Evolutionary conservation across 1,140 invertebrate genomes (phyloP), one percentile per base, ranked within the genome.

Genomic region (Theocolax elegans): DNA sequence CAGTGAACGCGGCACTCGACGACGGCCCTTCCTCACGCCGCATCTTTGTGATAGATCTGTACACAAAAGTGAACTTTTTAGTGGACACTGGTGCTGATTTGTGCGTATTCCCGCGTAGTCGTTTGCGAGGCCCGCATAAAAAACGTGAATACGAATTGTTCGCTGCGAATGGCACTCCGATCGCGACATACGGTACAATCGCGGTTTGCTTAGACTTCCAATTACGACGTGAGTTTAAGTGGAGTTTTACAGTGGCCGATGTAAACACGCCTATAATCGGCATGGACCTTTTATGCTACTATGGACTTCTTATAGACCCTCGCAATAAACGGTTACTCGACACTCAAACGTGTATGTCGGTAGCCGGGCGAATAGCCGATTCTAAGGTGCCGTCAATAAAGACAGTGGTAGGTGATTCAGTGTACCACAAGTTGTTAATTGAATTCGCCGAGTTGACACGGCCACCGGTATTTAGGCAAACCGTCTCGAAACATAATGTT

Each of bases 261-360:
- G 70, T 73, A 10, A 51, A 51, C 31, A 53, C 21, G 8, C 44
- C 73, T 0, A 74, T 74, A 1, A 60, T 74, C 12, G 73, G 73
- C 1, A 27, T 56, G 9, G 66, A 72, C 35, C 80, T 84, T 51
- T 54, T 84, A 19, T 21, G 49, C 0, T 49, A 79, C 68, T 78
- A 73, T 65, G 63, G 74, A 8, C 51, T 83, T 27, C 17, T 80
- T 7, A 74, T 15, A 51, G 19, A 58, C 31, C 71, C 79, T 75
- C 2, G 12, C 23, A 1, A 13, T 58, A 8, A n/a, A n/a, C n/a
- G n/a, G n/a, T n/a, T n/a, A n/a, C n/a, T n/a, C n/a, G n/a, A n/a
- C n/a, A n/a, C n/a, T 35, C 59, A 17, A 13, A 53, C 1, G 3
- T n/a, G 6, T 62, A 49, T 17, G 10, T n/a, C n/a, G 1, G 15